Evolutionary conservation across 2,113 vertebrate genomes (phyloP).

Genomic region (Lagopus muta): DNA sequence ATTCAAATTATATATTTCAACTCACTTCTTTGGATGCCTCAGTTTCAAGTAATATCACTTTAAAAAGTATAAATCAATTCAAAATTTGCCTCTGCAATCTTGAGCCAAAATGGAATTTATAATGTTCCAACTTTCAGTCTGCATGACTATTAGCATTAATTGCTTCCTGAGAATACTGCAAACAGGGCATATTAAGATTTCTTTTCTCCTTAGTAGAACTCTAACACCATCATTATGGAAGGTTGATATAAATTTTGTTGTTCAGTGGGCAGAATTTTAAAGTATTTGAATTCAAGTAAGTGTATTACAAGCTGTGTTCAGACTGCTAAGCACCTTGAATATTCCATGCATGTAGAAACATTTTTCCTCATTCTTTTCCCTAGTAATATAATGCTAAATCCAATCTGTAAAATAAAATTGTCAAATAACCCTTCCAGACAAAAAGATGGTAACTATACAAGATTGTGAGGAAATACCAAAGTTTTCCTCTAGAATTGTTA

Average conservation of each 20-base stretch:
- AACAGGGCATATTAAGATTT: constrained; percentile 20
- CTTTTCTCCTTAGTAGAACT: neutral
- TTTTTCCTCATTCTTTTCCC: neutral
- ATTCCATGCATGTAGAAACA: neutral
- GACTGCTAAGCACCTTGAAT: neutral
- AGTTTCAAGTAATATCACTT: neutral
- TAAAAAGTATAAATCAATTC: neutral
- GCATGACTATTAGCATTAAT: constrained; percentile 23
- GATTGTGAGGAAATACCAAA: neutral
- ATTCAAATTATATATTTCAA: neutral
- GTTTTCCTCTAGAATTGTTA: neutral
- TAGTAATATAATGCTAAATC: neutral
- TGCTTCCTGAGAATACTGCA: constrained; percentile 12
- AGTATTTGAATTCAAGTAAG: neutral
- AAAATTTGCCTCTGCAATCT: neutral
- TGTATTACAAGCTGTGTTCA: fast-evolving
- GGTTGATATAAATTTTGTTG: constrained; percentile 11
- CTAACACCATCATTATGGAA: neutral
- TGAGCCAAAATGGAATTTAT: neutral
- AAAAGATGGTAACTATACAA: neutral
- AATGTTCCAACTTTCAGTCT: constrained; percentile 21
- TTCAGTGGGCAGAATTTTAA: neutral
- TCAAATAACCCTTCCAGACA: neutral
- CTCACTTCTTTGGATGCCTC: neutral
- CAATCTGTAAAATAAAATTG: neutral